These are phyloP conservation scores for Ginglymostoma cirratum DNA, from an alignment of 2,113 vertebrate species.

Conservation along the genomic window DNA sequence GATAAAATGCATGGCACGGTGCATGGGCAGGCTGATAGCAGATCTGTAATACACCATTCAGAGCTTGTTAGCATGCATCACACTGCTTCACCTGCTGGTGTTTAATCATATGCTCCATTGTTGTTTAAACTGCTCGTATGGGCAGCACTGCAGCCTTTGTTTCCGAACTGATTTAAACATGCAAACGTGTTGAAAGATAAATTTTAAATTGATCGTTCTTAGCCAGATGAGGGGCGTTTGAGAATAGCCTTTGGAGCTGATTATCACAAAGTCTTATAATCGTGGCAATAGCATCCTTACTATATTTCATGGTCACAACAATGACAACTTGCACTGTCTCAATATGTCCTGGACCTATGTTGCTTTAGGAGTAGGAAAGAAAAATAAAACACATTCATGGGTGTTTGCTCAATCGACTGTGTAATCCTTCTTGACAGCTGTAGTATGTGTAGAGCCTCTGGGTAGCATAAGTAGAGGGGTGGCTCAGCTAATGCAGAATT, in stretches of 20 bases:
- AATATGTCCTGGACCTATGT: not conserved
- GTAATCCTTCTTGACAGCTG: slow-evolving; percentile 49
- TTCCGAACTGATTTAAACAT: slow-evolving; percentile 40
- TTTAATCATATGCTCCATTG: not conserved
- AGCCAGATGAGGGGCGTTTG: not conserved
- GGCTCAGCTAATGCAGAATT: not conserved
- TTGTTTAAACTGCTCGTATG: not conserved
- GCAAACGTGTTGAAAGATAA: slow-evolving; percentile 41
- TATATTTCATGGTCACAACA: not conserved
- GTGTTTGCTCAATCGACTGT: slow-evolving; percentile 46
- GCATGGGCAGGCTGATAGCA: slow-evolving; percentile 34
- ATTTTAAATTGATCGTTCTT: slow-evolving; percentile 21
- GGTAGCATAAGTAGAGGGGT: slow-evolving; percentile 39
- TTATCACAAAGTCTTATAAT: not conserved
- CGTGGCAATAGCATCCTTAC: not conserved
- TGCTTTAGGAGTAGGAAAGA: slow-evolving; percentile 39
- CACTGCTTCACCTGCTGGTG: not conserved
- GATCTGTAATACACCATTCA: slow-evolving; percentile 21
- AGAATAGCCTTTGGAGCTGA: not conserved
- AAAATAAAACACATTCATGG: slow-evolving; percentile 39
- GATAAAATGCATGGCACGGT: slow-evolving; percentile 38
- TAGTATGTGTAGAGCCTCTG: slow-evolving; percentile 43
- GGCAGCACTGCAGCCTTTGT: slow-evolving; percentile 32
- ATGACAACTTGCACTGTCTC: slow-evolving; percentile 10
- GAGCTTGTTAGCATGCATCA: not conserved